A percentile compares a stretch with the other conserved stretches of the same genome.
These are phyloP conservation scores for Calcarius lapponicus DNA, from an alignment of 2,797 vertebrate species.

Conservation along the genomic window DNA sequence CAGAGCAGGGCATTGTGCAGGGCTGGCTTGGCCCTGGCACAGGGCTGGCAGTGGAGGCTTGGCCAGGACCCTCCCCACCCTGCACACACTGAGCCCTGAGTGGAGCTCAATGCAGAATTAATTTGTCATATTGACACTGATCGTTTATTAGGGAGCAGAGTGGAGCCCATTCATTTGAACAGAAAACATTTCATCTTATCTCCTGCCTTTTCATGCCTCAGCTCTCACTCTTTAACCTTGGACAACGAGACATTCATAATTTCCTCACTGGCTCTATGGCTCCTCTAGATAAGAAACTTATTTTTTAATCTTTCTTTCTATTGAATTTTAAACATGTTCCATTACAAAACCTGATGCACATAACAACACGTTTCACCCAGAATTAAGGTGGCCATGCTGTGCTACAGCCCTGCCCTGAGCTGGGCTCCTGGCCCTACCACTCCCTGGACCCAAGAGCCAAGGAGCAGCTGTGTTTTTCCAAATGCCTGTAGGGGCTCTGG, in stretches of 20 bases:
- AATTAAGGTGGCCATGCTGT: not conserved
- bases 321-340: conserved; percentile 64
- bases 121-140: conserved; percentile 76
- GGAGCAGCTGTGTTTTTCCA: not conserved
- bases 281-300: conserved; percentile 71
- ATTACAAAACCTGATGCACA: conserved; percentile 46
- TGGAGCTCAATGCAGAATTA: conserved; percentile 61
- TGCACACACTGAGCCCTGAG: not conserved
- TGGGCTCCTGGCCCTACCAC: not conserved
- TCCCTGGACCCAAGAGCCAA: accelerated
- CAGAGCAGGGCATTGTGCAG: not conserved
- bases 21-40: accelerated
- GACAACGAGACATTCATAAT: conserved; percentile 69
- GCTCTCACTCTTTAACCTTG: conserved; percentile 73
- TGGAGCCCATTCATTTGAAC: conserved; percentile 73
- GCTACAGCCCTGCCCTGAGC: not conserved
- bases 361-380: not conserved
- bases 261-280: conserved; percentile 57
- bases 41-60: not conserved
- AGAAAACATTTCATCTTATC: conserved; percentile 73
- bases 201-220: conserved; percentile 66
- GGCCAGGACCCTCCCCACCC: not conserved
- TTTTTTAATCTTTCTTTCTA: conserved; percentile 59
- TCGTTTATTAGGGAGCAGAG: conserved; percentile 68
- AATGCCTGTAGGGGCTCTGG: not conserved